Base-by-base conservation (phyloP, 2,113 vertebrate species). In the Gallinago media region DNA sequence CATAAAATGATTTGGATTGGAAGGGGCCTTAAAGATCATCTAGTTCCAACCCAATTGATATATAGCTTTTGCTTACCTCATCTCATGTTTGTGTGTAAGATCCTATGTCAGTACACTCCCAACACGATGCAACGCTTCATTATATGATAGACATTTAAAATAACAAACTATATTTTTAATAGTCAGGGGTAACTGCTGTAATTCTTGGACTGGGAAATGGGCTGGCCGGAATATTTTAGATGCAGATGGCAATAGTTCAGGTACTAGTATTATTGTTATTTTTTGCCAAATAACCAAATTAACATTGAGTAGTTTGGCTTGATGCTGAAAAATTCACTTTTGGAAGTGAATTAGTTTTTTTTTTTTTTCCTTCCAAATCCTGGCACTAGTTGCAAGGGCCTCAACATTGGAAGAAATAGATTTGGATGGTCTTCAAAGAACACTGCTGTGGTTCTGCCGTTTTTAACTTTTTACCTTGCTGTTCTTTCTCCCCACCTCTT, bases 281-380 rank as follows among this genome's bases (percentile, higher is more conserved):
- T 95, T 96, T 96, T 97, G 95, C 94, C 96, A 96, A 95, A 96
- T 96, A 96, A 94, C 95, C 92, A 95, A 95, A 96, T 94, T 94
- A 94, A 92, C 92, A 76, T 96, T 85, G 92, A 96, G 95, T 56
- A 92, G 94, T 95, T 97, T 96, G 96, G 92, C 96, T 62, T 75
- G 70, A 91, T 81, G 80, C 84, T 96, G 86, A 96, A 96, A 91
- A 91, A 97, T 89, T 91, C 95, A 27, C 88, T 97, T 96, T 94
- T 97, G 96, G 95, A 96, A 96, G 83, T 56, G 88, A 85, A 78
- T 87, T 67, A 67, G 46, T 3, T 15, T 3, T 12, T 17, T 75
- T 65, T 90, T 85, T 49, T 93, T 50, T 49, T 5, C 85, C 36
- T 90, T 95, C 83, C 77, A 87, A 92, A 86, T 56, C 27, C 89